Base-by-base conservation (phyloP, 2,797 vertebrate genomes). In the Carapus acus region DNA sequence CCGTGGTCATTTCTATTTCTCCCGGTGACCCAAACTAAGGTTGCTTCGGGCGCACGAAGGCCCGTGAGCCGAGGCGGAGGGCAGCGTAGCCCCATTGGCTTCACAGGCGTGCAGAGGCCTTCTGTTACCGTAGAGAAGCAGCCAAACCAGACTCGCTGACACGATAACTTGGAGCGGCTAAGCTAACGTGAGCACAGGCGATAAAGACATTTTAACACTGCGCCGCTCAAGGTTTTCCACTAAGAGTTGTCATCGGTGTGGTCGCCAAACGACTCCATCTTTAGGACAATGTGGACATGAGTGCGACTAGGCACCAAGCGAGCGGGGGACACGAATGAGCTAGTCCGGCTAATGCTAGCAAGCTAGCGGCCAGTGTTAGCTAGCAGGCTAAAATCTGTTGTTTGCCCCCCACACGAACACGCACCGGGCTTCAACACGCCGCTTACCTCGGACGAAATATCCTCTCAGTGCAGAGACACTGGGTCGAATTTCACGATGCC, bases 381-480 rank as follows among this genome's bases (percentile, higher is more conserved):
- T 69, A 63, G 65, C 53, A 73, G 73, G 80, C 83, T 80, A 84
- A 53, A 42, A 27, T 69, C 71, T 79, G 79, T 81, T 82, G 80
- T 82, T 85, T 77, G 67, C 63, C 55, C 46, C 27, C 31, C 50
- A 70, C 59, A 63, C 65, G 61, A 65, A 62, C 77, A 74, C 24
- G 49, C 12, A 38, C 2, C 19, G 23, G 37, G 60, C 65, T 66
- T 69, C 34, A 9, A 23, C 58, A 21, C 40, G 51, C 22, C 33
- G 51, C 85, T 86, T 74, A 88, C 88, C 86, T 84, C 65, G 73
- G 77, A 71, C 67, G 58, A 75, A 78, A 76, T 81, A 62, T 80
- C 73, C 79, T 60, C 33, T 58, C 52, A 62, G 38, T 41, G 69
- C 48, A 36, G 58, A 46, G 12, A 38, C 31, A 54, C 0, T 27